Evolutionary conservation across 1,140 invertebrate species (phyloP), one percentile per base, ranked within the genome.

Genomic region (Philotrypesis tridentata): DNA sequence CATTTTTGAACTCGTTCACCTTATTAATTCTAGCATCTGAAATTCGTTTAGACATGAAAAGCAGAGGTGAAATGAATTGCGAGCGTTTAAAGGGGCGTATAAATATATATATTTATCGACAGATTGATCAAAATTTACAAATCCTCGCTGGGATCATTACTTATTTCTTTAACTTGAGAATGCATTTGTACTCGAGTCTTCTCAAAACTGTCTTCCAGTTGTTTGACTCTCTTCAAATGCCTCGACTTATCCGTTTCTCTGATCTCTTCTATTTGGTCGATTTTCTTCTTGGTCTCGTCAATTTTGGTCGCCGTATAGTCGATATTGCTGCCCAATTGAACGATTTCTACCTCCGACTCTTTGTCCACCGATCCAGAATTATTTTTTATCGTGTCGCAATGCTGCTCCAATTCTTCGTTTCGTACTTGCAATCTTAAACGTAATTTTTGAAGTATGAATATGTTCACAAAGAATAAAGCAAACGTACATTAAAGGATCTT

Each of bases 1-100:
- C 73, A 14, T 71, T 82, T 82, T 89, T 90, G 79, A 85, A 91
- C 82, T 90, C 86, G 79, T 91, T 86, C 31, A 91, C 76, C 31
- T 75, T 75, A 78, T 89, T 90, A 63, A 88, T 87, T 82, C 86
- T 88, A 5, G 86, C 85, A 67, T 84, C 90, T 91, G 65, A 65
- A 85, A 55, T 21, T 3, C n/a, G 17, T 55, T 55, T 5, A 8
- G 17, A 55, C 3, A 0, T 55, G 7, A 0, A 17, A 21, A 48
- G 2, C 37, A 48, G 17, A 3, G 43, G 12, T 3, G 17, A 55
- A 55, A 55, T 0, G 21, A 55, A 55, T 55, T 55, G 6, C 4
- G 5, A 55, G 6, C 48, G 48, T n/a, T 55, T 55, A 5, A 48
- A 17, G 17, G 6, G 7, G 7, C 21, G 7, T 17, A 21, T 7